A percentile compares a stretch with the other conserved stretches of the same genome.
These are phyloP conservation scores for Drosophila nebulosa DNA, from an alignment of 1,140 invertebrate species.

Conservation along the genomic window DNA sequence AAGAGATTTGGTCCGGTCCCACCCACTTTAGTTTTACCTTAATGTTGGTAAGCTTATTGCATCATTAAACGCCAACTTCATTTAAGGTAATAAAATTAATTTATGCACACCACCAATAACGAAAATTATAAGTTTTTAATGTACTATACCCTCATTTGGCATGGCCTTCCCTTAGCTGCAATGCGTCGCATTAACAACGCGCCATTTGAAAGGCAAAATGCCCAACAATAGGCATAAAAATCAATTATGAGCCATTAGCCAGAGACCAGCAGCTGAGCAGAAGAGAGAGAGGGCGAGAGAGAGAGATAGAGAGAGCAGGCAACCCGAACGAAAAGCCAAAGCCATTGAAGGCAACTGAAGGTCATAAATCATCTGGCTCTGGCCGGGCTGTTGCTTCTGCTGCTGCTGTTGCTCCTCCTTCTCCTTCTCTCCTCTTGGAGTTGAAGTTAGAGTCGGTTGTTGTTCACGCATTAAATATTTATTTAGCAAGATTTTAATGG, in stretches of 20 bases:
- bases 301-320: neutral
- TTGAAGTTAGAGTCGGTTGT: conserved; percentile 26
- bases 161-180: conserved; percentile 37
- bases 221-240: conserved; percentile 73
- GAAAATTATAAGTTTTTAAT: conserved; percentile 75
- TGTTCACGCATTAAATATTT: conserved; percentile 76
- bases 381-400: conserved; percentile 68
- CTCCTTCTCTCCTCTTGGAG: conserved; percentile 15
- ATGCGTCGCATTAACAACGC: conserved; percentile 66
- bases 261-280: conserved; percentile 27
- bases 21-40: neutral
- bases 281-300: neutral
- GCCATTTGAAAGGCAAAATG: conserved; percentile 56
- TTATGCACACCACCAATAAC: conserved; percentile 68
- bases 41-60: conserved; percentile 17
- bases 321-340: neutral
- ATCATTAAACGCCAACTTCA: conserved; percentile 49
- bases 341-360: conserved; percentile 26
- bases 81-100: conserved; percentile 57
- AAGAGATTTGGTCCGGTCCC: too few species aligned
- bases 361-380: conserved; percentile 65
- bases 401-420: too few species aligned
- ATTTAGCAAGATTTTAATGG: conserved; percentile 76
- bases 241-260: conserved; percentile 75
- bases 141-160: conserved; percentile 6